phyloP scores from a whole-genome alignment of 2,888 invertebrate genomes.

The Autographa gamma region DNA sequence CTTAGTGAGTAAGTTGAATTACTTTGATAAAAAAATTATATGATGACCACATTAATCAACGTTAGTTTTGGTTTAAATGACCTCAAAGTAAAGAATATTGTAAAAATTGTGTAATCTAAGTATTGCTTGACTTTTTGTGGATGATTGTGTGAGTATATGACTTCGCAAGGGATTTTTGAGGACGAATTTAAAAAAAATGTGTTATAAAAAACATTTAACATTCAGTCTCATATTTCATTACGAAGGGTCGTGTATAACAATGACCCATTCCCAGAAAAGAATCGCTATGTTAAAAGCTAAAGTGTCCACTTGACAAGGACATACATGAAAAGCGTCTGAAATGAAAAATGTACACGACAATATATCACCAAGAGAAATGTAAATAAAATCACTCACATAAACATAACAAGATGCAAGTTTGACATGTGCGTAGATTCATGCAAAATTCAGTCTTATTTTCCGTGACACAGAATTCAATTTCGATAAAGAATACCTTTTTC shows the following conservation, averaged over 20 bases:
- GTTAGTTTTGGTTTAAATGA: background rate
- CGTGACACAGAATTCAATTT: slow-evolving; percentile 40
- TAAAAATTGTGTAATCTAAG: too few relatives aligned
- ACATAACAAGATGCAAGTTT: slow-evolving; percentile 55
- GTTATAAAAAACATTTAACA: background rate
- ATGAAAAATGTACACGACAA: slow-evolving; percentile 62
- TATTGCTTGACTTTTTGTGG: too few relatives aligned
- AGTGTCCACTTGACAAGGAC: slow-evolving; percentile 62
- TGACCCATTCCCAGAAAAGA: slow-evolving; percentile 40
- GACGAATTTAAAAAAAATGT: background rate
- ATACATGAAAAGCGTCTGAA: slow-evolving; percentile 58
- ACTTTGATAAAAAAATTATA: too few relatives aligned
- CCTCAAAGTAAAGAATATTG: too few relatives aligned
- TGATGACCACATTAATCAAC: too few relatives aligned
- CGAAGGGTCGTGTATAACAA: slow-evolving; percentile 37
- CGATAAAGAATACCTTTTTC: slow-evolving; percentile 17
- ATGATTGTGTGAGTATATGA: too few relatives aligned
- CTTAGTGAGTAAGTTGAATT: too few relatives aligned
- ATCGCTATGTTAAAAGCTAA: slow-evolving; percentile 39
- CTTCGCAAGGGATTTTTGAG: background rate
- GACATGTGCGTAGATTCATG: slow-evolving; percentile 36
- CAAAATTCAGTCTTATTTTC: slow-evolving; percentile 43
- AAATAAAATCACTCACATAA: slow-evolving; percentile 61
- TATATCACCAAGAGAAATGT: slow-evolving; percentile 61
- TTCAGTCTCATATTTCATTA: slow-evolving; percentile 37